A percentile compares a stretch with the other conserved stretches of the same genome.
phyloP scores from a whole-genome alignment of 2,797 vertebrate species.

The Sebastes variabilis region DNA sequence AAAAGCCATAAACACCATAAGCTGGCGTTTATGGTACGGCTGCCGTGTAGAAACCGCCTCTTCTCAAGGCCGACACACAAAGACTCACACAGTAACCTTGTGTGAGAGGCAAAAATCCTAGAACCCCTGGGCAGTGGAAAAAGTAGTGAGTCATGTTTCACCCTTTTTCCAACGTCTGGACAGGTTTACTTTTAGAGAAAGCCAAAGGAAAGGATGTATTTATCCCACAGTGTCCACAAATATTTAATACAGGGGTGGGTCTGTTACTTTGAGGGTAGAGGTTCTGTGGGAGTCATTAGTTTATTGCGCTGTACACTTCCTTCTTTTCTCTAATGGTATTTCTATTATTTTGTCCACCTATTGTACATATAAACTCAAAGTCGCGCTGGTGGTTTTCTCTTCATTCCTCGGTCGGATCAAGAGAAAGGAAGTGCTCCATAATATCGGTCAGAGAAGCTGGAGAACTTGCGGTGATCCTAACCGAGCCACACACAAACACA shows the following conservation, averaged over 20 bases:
- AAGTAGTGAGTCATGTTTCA: conserved; percentile 76
- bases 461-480: conserved; percentile 45
- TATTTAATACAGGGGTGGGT: conserved; percentile 64
- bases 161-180: conserved; percentile 63
- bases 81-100: conserved; percentile 60
- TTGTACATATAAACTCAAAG: conserved; percentile 5
- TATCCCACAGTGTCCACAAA: conserved; percentile 66
- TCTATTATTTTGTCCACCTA: conserved; percentile 3
- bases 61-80: conserved; percentile 51
- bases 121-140: conserved; percentile 71
- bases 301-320: neutral
- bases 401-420: conserved; percentile 11
- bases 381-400: conserved; percentile 39
- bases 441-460: conserved; percentile 31
- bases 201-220: conserved; percentile 69
- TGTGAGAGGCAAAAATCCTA: conserved; percentile 58
- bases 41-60: conserved; percentile 35
- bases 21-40: conserved; percentile 40
- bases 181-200: conserved; percentile 71
- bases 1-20: conserved; percentile 8
- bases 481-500: conserved; percentile 8
- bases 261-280: conserved; percentile 22
- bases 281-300: conserved; percentile 5
- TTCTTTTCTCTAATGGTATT: neutral
- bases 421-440: conserved; percentile 38